Evolutionary conservation across 2,888 invertebrate species (phyloP).

Genomic region (Craniophora ligustri): DNA sequence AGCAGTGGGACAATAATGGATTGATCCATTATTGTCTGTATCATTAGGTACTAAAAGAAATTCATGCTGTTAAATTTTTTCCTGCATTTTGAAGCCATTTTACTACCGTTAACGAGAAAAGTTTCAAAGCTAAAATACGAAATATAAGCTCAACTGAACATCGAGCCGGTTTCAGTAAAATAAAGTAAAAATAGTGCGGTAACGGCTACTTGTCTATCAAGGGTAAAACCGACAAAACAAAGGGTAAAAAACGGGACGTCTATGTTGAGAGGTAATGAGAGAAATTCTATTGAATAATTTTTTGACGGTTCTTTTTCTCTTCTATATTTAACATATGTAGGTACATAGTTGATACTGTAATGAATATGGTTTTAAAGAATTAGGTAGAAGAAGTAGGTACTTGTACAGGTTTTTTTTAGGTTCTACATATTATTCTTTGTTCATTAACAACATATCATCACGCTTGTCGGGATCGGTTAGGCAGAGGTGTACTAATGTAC

Average conservation of each 20-base stretch:
- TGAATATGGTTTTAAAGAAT: no score
- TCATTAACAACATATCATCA: no score
- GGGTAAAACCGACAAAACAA: slow-evolving; percentile 15
- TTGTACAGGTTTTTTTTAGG: no score
- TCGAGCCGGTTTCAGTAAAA: slow-evolving; percentile 8
- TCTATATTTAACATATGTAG: no score
- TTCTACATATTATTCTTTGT: no score
- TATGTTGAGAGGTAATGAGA: slow-evolving; percentile 12
- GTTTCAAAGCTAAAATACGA: slow-evolving; percentile 9
- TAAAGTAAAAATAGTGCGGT: slow-evolving; percentile 15
- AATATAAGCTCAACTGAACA: slow-evolving; percentile 6
- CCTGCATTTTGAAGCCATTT: neutral
- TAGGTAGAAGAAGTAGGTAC: no score
- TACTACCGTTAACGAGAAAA: neutral
- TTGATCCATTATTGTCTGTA: no score
- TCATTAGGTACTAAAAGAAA: neutral
- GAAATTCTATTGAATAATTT: slow-evolving; percentile 18
- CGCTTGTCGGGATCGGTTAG: no score
- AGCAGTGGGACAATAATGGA: no score
- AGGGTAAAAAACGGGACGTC: slow-evolving; percentile 19
- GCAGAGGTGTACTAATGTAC: no score
- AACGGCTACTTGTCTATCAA: slow-evolving; percentile 36
- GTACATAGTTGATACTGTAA: no score
- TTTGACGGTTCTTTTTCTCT: neutral
- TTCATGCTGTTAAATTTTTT: neutral